Evolutionary conservation across 2,888 invertebrate species (phyloP).

Genomic region (Synergus japonicus): DNA sequence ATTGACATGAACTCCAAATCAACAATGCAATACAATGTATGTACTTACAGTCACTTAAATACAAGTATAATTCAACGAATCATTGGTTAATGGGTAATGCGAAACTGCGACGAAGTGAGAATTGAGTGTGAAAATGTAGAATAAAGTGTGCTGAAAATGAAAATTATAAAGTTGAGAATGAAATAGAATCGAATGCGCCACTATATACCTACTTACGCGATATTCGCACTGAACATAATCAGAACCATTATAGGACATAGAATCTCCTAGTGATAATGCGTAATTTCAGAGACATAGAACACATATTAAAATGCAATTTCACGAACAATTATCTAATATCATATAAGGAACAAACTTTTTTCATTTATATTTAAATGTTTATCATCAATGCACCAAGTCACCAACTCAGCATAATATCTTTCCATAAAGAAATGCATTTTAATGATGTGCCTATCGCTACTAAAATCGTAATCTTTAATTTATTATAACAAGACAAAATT

Average conservation of each 20-base stretch:
- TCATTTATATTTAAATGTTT: no score
- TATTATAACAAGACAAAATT: slow-evolving; percentile 18
- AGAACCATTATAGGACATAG: slow-evolving; percentile 61
- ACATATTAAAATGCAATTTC: not conserved
- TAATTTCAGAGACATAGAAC: not conserved
- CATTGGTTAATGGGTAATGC: slow-evolving; percentile 61
- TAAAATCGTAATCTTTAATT: slow-evolving; percentile 14
- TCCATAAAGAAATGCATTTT: slow-evolving; percentile 1
- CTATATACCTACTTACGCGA: slow-evolving; percentile 67
- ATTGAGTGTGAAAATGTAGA: slow-evolving; percentile 48
- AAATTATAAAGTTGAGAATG: slow-evolving; percentile 40
- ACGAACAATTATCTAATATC: not conserved
- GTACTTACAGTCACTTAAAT: slow-evolving; percentile 69
- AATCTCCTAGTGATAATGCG: slow-evolving; percentile 51
- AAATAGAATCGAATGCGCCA: slow-evolving; percentile 30
- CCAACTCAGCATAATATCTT: not conserved
- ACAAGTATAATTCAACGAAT: slow-evolving; percentile 62
- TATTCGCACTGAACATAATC: slow-evolving; percentile 74
- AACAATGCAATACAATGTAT: slow-evolving; percentile 76
- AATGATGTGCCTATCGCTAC: not conserved
- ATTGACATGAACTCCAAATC: slow-evolving; percentile 73
- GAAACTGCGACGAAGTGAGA: slow-evolving; percentile 48
- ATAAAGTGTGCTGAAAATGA: slow-evolving; percentile 33
- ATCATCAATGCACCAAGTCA: no score
- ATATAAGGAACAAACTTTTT: not conserved